Conservation (phyloP, 2,888 invertebrate genomes). For the Torymus texanus region DNA sequence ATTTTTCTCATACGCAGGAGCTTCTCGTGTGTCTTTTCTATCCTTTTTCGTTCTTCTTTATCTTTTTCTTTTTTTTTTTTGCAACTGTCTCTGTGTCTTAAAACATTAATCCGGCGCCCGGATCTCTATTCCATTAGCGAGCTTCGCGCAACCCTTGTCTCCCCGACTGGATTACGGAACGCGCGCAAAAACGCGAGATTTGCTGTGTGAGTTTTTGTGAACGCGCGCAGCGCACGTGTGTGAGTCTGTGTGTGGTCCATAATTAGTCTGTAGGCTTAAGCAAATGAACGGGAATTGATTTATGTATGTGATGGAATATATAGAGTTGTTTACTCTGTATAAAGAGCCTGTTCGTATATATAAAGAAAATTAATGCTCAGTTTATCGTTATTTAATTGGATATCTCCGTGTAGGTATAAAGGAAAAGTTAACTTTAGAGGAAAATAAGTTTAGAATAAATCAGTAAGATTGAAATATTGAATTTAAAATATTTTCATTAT, state of each 20-base stretch:
- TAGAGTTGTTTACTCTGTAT: too few species aligned
- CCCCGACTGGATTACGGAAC: background rate
- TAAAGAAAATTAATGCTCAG: too few species aligned
- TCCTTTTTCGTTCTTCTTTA: background rate
- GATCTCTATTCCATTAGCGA: conserved; percentile 9
- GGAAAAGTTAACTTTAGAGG: too few species aligned
- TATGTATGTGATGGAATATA: background rate
- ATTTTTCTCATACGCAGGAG: conserved; percentile 13
- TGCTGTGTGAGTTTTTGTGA: background rate
- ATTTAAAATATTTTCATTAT: too few species aligned
- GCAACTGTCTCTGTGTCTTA: background rate
- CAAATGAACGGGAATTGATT: background rate
- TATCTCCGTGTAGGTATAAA: too few species aligned
- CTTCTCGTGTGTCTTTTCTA: background rate
- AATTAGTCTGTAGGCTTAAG: background rate
- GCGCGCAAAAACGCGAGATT: background rate
- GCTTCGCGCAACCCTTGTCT: background rate
- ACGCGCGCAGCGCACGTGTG: background rate
- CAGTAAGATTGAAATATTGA: too few species aligned
- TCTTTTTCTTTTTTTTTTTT: background rate
- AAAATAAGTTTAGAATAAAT: too few species aligned
- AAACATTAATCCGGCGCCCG: conserved; percentile 10
- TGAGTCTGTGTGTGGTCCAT: background rate
- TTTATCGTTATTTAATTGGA: too few species aligned
- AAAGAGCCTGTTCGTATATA: too few species aligned